Evolutionary conservation across 2,797 vertebrate species (phyloP).

Genomic region (Pyrocephalus nanus): DNA sequence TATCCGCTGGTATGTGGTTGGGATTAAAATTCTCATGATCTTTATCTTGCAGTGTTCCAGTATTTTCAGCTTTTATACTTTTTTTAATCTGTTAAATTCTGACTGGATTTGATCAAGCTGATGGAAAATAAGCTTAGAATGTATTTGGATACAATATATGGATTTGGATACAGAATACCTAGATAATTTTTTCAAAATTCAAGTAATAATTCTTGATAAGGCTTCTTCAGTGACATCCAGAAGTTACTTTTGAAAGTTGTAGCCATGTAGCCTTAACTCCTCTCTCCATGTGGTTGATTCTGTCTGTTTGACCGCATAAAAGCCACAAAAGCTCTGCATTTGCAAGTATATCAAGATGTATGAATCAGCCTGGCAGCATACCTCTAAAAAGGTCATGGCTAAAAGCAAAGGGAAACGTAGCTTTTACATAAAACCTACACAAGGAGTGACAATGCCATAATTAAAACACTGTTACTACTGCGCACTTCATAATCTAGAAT

Average conservation of each 20-base stretch:
- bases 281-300: neutral
- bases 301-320: neutral
- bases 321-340: neutral
- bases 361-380: neutral
- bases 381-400: neutral
- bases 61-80: neutral
- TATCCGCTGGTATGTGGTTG: neutral
- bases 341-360: neutral
- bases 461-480: neutral
- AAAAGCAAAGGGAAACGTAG: neutral
- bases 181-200: neutral
- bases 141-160: neutral
- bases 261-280: neutral
- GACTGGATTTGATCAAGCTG: neutral
- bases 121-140: neutral
- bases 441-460: neutral
- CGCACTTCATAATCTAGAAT: neutral
- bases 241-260: neutral
- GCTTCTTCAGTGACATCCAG: neutral
- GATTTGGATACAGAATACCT: neutral
- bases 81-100: neutral
- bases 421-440: neutral
- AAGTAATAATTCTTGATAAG: neutral
- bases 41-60: neutral
- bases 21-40: conserved; percentile 1